Evolutionary conservation across 2,113 vertebrate species (phyloP), one percentile per base, ranked within the genome.

Genomic region (Psophia crepitans): DNA sequence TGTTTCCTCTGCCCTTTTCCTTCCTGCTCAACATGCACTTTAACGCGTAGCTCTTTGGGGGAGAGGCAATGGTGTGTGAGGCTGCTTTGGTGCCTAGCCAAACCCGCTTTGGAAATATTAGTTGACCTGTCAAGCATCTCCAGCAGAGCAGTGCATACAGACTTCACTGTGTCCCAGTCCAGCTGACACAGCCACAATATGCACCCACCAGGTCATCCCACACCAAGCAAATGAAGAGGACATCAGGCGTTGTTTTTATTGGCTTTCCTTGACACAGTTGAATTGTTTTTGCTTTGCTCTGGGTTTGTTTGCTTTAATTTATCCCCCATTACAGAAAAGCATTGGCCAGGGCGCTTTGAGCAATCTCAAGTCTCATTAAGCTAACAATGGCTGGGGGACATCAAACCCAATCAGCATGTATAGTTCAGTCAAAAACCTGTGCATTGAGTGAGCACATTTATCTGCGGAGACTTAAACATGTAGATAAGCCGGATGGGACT

Each of bases 291-390:
- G 69, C 53, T 84, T 86, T 4, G 2, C 51, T 81, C 70, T 12
- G 44, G 5, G n/a, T 79, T 90, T 95, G 79, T 97, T 97, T 97
- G 53, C 73, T 95, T 95, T 95, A 90, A 92, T 85, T 96, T 92
- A 9, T 73, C 20, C 12, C n/a, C 95, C n/a, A 73, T 95, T 95
- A 82, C 61, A 95, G 83, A 66, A 90, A 96, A 95, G 32, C 43
- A 69, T 2, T 84, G 54, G 61, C 80, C 89, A 85, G 53, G 79
- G 39, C 69, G 58, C 74, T 87, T 69, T 23, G 41, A 74, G 61
- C 65, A 61, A 75, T 68, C 74, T 87, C 66, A 81, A 58, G 30
- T 70, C 84, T 69, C 68, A n/a, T 75, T 66, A 69, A 37, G 35
- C 44, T 83, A 82, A 73, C 64, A 91, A 51, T 46, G 37, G 28